These are phyloP conservation scores for Acipenser oxyrinchus DNA, from an alignment of 2,797 vertebrate species.

Conservation along the genomic window DNA sequence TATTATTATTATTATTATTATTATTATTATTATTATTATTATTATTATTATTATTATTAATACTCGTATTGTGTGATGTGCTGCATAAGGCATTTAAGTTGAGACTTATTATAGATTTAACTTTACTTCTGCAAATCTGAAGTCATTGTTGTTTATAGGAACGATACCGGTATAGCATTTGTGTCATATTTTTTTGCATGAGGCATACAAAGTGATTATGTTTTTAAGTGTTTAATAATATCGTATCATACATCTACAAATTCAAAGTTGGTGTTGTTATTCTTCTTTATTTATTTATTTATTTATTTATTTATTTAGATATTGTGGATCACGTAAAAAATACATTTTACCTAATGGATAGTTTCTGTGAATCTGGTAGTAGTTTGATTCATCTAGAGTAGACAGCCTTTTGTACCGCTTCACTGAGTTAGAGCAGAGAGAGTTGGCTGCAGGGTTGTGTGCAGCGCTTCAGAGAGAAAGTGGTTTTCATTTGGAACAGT, in stretches of 20 bases:
- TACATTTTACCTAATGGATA: neutral
- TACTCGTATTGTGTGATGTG: too few species aligned
- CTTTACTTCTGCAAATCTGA: neutral
- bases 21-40: neutral
- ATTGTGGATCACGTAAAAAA: neutral
- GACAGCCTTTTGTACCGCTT: too few species aligned
- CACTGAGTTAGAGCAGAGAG: neutral
- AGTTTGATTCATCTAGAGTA: too few species aligned
- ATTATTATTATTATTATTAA: neutral
- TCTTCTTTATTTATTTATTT: too few species aligned
- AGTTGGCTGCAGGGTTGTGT: neutral
- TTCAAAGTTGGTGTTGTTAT: too few species aligned
- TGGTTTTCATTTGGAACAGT: constrained; percentile 69
- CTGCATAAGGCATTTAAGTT: neutral
- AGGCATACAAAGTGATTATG: too few species aligned
- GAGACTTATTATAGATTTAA: neutral
- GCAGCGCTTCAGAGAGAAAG: constrained; percentile 58
- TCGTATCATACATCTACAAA: too few species aligned
- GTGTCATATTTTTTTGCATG: too few species aligned
- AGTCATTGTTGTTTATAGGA: too few species aligned
- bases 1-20: neutral
- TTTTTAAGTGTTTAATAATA: too few species aligned
- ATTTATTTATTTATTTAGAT: neutral
- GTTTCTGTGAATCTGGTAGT: neutral
- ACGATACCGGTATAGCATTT: too few species aligned